Conservation (phyloP, 2,888 invertebrate species). For the Stramonita haemastoma region DNA sequence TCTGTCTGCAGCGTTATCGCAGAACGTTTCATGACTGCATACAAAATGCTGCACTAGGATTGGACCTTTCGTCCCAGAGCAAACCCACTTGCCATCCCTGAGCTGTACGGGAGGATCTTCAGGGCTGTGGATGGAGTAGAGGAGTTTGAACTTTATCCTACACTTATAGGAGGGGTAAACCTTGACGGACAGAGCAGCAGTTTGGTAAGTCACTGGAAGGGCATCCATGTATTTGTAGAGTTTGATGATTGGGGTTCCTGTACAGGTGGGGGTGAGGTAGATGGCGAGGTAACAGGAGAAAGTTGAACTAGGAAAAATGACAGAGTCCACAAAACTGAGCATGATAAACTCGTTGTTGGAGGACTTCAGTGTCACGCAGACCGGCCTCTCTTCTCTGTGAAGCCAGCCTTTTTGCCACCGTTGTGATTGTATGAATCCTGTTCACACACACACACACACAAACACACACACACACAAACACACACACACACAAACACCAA, state of each 20-base stretch:
- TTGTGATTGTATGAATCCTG: not conserved
- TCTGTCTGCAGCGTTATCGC: not conserved
- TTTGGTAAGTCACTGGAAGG: not conserved
- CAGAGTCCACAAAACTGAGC: not conserved
- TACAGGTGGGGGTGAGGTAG: not conserved
- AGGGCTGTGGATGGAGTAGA: not conserved
- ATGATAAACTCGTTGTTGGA: not conserved
- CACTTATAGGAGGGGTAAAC: not conserved
- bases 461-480: not conserved
- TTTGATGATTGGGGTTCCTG: not conserved
- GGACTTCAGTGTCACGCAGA: not conserved
- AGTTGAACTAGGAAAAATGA: not conserved
- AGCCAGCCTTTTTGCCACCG: no score
- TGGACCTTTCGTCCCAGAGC: not conserved
- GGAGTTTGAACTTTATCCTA: not conserved
- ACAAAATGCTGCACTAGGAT: not conserved
- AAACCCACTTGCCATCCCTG: not conserved
- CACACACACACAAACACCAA: no score
- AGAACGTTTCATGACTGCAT: not conserved
- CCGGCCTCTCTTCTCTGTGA: no score
- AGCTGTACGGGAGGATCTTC: not conserved
- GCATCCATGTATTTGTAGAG: not conserved
- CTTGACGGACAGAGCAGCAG: not conserved
- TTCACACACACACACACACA: no score
- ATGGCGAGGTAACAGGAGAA: not conserved